Evolutionary conservation across 2,113 vertebrate species (phyloP).

Genomic region (Pterophyllum scalare): DNA sequence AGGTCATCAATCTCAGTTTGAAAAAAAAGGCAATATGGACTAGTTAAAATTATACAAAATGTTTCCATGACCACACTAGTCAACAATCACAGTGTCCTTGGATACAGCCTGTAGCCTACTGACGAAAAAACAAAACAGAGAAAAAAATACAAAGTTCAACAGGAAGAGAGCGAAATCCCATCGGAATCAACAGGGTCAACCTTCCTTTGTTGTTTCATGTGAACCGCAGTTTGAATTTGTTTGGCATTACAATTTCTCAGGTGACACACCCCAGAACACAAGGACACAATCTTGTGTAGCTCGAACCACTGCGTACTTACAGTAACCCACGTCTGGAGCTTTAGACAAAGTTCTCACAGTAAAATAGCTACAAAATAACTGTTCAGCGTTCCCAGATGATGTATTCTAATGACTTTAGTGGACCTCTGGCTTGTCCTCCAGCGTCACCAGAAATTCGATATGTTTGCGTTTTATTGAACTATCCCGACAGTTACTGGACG

Average conservation of each 20-base stretch:
- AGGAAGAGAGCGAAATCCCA: not conserved
- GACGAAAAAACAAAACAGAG: not conserved
- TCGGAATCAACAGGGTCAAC: not conserved
- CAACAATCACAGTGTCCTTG: not conserved
- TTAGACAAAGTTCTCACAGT: conserved; percentile 2
- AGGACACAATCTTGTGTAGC: not conserved
- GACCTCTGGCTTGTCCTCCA: not conserved
- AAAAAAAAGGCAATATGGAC: not conserved
- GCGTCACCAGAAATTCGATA: not conserved
- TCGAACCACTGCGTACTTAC: not conserved
- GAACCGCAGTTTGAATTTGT: not conserved
- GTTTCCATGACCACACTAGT: conserved; percentile 1
- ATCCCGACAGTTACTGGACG: not conserved
- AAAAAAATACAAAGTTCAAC: not conserved
- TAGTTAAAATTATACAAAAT: conserved; percentile 11
- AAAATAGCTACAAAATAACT: not conserved
- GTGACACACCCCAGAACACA: not conserved
- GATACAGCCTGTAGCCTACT: not conserved
- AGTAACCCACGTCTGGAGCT: not conserved
- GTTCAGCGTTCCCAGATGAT: not conserved
- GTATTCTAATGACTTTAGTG: not conserved
- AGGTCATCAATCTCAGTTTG: not conserved
- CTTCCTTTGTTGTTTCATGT: not conserved
- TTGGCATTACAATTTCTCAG: not conserved
- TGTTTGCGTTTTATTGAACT: not conserved